Percentiles rank a stretch among this genome's conserved stretches.
These are phyloP conservation scores for Paraplagusia blochii DNA, from an alignment of 2,113 vertebrate species.

Conservation along the genomic window DNA sequence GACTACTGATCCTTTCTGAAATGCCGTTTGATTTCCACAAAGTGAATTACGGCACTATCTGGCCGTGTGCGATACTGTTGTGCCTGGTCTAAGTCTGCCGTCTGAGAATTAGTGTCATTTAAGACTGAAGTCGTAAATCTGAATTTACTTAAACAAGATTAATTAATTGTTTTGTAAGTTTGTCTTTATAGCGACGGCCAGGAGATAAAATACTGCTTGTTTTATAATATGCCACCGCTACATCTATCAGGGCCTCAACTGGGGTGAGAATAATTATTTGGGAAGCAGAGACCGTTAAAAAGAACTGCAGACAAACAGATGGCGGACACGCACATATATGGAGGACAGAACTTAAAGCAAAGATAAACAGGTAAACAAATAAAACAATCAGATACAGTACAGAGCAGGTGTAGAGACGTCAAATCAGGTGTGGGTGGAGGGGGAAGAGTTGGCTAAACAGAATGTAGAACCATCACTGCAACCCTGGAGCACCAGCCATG, in stretches of 20 bases:
- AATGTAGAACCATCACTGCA: slow-evolving; percentile 47
- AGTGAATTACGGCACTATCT: slow-evolving; percentile 69
- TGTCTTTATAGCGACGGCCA: slow-evolving; percentile 2
- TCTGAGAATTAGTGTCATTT: slow-evolving; percentile 35
- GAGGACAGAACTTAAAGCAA: too few species aligned
- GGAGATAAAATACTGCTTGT: neutral
- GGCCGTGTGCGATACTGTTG: slow-evolving; percentile 44
- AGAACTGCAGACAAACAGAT: slow-evolving; percentile 30
- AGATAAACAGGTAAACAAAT: too few species aligned
- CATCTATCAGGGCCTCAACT: neutral
- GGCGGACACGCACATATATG: too few species aligned
- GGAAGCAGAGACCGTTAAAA: slow-evolving; percentile 25
- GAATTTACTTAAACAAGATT: slow-evolving; percentile 10
- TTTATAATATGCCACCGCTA: neutral
- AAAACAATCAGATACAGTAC: too few species aligned
- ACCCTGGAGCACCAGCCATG: slow-evolving; percentile 55
- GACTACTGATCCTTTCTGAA: slow-evolving; percentile 61
- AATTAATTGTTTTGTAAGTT: slow-evolving; percentile 20
- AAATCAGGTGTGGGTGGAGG: too few species aligned
- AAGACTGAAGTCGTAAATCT: slow-evolving; percentile 28
- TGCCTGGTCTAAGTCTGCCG: slow-evolving; percentile 43
- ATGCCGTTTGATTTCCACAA: slow-evolving; percentile 56
- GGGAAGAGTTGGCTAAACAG: too few species aligned
- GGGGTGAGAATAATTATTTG: slow-evolving; percentile 1
- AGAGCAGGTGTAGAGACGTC: too few species aligned